Evolutionary conservation across 2,113 vertebrate genomes (phyloP), one percentile per base, ranked within the genome.

Genomic region (Callocephalon fimbriatum): DNA sequence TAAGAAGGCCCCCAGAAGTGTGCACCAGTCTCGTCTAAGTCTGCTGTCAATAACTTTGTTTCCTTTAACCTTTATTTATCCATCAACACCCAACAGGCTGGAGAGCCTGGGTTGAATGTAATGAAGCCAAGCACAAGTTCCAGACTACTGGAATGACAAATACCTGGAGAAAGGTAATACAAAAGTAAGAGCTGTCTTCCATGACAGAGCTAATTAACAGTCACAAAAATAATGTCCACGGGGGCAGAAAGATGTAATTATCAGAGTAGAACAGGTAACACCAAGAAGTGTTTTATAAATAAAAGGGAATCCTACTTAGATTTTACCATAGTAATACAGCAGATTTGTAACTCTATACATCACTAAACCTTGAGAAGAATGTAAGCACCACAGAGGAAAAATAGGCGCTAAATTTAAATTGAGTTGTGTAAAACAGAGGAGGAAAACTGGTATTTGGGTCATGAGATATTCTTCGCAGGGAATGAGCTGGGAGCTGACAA

Each of bases 181-280:
- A 78, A 90, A 95, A 87, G 74, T 84, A 86, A 95, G 65, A 81
- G 51, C 56, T 81, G 84, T 32, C 48, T 91, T 93, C 83, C 38
- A 12, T 26, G 77, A 68, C 61, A 89, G 65, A 78, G 70, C 73
- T 93, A 91, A 91, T 92, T 88, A 91, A 88, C 56, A 74, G 14
- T 66, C 35, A 88, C 53, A 45, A 67, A 86, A 75, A 77, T 42
- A 81, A 59, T 0, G 26, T 77, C 80, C 68, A 22, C 29, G 29
- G 47, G 56, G 73, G 51, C 56, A 72, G 37, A 70, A 85, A 89
- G 40, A 78, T 40, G 94, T 90, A 81, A 86, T 78, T 84, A 91
- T 93, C 80, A 61, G 35, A 59, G 12, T 1, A 47, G 47, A 94
- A 74, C 4, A 63, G 54, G 8, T 12, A 89, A 75, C n/a, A 82